Percentiles rank a stretch among this genome's conserved stretches.
phyloP scores from a whole-genome alignment of 1,140 invertebrate genomes.

The Elysia chlorotica region DNA sequence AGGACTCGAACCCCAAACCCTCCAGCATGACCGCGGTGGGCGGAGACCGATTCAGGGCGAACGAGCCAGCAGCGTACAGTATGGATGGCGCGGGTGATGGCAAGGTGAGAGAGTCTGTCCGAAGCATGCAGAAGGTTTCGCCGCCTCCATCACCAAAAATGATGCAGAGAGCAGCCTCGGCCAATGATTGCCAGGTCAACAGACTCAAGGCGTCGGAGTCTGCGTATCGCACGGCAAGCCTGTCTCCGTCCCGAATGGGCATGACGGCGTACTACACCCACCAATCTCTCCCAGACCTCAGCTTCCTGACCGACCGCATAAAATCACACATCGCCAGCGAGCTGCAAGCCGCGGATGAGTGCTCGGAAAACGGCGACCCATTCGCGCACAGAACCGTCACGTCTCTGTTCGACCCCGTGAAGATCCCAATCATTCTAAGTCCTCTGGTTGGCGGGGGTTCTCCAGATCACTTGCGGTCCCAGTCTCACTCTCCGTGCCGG shows the following conservation, averaged over 20 bases:
- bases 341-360: no score
- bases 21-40: neutral
- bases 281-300: slow-evolving; percentile 50
- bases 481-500: slow-evolving; percentile 20
- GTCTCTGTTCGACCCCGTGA: slow-evolving; percentile 43
- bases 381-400: slow-evolving; percentile 5
- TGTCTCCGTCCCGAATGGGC: slow-evolving; percentile 29
- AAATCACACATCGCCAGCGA: neutral
- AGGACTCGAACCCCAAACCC: neutral
- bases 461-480: slow-evolving; percentile 11
- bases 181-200: slow-evolving; percentile 19
- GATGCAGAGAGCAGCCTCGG: slow-evolving; percentile 20
- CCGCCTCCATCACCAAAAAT: neutral
- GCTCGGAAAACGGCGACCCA: slow-evolving; percentile 10
- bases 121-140: neutral
- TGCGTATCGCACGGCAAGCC: slow-evolving; percentile 23
- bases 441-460: slow-evolving; percentile 24
- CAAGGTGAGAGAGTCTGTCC: neutral
- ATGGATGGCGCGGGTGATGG: neutral
- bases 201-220: neutral
- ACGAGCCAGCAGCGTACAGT: neutral
- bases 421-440: slow-evolving; percentile 35
- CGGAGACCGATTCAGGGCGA: neutral
- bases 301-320: slow-evolving; percentile 33
- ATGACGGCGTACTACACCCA: slow-evolving; percentile 40